These are phyloP conservation scores for Turnix velox DNA, from an alignment of 2,113 vertebrate species.

Conservation along the genomic window DNA sequence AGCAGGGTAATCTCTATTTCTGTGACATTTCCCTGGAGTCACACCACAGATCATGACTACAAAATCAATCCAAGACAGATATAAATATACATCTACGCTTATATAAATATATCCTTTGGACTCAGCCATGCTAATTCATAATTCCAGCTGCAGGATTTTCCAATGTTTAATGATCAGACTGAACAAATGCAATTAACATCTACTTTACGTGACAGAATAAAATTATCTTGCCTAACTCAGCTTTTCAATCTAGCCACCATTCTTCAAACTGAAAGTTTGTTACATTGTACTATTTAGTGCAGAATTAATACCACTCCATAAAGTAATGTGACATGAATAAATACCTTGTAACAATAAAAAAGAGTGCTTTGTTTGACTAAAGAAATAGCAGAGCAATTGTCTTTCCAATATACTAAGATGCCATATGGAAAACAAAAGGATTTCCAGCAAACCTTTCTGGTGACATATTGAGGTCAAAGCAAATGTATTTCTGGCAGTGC, in stretches of 20 bases:
- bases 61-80: not conserved
- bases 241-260: not conserved
- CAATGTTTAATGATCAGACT: not conserved
- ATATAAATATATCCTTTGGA: not conserved
- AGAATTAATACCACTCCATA: not conserved
- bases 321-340: not conserved
- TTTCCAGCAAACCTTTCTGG: not conserved
- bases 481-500: not conserved
- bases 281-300: not conserved
- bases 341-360: not conserved
- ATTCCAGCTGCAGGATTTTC: not conserved
- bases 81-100: not conserved
- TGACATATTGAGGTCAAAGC: conserved; percentile 33
- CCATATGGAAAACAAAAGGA: conserved; percentile 4
- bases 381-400: not conserved
- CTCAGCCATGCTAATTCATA: not conserved
- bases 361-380: not conserved
- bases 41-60: not conserved
- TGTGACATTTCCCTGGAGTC: not conserved
- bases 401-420: not conserved
- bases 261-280: not conserved
- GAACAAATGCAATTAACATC: conserved; percentile 5
- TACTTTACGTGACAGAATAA: not conserved
- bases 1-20: not conserved
- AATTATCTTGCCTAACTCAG: not conserved